Conservation (phyloP, 2,888 invertebrate species). For the Euspilapteryx auroguttella region DNA sequence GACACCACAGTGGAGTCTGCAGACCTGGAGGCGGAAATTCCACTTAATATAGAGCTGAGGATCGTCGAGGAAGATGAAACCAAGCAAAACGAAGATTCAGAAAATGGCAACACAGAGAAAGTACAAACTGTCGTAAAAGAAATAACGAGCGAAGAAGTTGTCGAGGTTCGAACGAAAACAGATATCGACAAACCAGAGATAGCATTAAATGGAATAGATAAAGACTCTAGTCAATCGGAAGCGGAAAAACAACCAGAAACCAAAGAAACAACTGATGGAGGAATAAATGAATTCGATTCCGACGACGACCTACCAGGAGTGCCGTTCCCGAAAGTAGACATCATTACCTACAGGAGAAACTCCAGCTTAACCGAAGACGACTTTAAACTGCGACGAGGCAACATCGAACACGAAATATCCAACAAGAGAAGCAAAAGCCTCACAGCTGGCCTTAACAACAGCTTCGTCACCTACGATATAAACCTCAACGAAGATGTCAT, state of each 20-base stretch:
- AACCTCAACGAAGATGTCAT: constrained; percentile 37
- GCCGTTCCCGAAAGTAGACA: constrained; percentile 41
- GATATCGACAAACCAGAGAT: no score
- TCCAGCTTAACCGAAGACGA: constrained; percentile 51
- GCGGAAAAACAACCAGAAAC: constrained; percentile 4
- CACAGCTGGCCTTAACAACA: constrained; percentile 27
- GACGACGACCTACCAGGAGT: constrained; percentile 28
- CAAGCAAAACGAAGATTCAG: constrained; percentile 7
- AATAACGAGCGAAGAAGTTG: no score
- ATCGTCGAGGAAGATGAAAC: constrained; percentile 49
- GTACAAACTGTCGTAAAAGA: no score
- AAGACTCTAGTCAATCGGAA: constrained; percentile 5
- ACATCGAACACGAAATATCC: constrained; percentile 38
- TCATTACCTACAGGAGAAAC: constrained; percentile 39
- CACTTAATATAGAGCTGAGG: constrained; percentile 42
- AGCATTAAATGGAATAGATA: constrained; percentile 5
- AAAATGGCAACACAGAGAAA: no score
- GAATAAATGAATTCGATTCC: constrained; percentile 20
- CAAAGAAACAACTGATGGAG: no score
- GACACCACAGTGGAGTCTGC: no score
- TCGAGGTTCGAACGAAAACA: no score
- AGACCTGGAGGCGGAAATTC: constrained; percentile 33
- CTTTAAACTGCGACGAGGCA: constrained; percentile 36
- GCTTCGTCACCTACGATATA: constrained; percentile 29
- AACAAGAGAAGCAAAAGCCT: constrained; percentile 49